A percentile compares a stretch with the other conserved stretches of the same genome.
Conservation (phyloP, 2,888 invertebrate genomes). For the Meghimatium bilineatum region DNA sequence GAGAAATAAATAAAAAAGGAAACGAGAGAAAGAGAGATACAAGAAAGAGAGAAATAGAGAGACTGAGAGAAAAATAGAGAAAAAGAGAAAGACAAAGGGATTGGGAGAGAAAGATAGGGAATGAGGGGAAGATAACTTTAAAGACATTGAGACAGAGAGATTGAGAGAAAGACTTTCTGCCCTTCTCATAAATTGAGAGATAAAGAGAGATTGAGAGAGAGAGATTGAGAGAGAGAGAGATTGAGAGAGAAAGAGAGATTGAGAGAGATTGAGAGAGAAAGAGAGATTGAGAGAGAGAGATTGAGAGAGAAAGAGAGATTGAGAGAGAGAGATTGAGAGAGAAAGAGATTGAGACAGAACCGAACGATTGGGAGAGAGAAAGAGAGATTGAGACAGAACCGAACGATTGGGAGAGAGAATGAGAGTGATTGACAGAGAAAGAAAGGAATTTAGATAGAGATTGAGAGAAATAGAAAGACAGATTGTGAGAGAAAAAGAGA, state of each 20-base stretch:
- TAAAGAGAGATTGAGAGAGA: not conserved
- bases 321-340: too few relatives aligned
- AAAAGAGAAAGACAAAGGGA: not conserved
- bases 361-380: not conserved
- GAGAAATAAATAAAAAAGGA: too few relatives aligned
- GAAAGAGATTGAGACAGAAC: not conserved
- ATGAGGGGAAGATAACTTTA: not conserved
- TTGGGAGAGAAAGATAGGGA: not conserved
- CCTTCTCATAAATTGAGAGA: not conserved
- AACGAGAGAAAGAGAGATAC: too few relatives aligned
- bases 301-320: not conserved
- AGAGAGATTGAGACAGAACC: too few relatives aligned
- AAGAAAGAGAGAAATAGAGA: not conserved
- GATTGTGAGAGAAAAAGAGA: not conserved
- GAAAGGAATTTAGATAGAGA: not conserved
- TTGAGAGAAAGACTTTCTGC: not conserved
- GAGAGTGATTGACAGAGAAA: not conserved
- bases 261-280: not conserved
- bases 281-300: not conserved
- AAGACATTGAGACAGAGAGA: not conserved
- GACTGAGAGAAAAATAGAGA: not conserved
- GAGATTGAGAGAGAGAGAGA: not conserved
- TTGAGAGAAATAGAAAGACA: not conserved
- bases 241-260: not conserved
- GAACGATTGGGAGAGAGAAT: not conserved